Conservation (phyloP, 2,888 invertebrate genomes). For the Metacarcinus magister region DNA sequence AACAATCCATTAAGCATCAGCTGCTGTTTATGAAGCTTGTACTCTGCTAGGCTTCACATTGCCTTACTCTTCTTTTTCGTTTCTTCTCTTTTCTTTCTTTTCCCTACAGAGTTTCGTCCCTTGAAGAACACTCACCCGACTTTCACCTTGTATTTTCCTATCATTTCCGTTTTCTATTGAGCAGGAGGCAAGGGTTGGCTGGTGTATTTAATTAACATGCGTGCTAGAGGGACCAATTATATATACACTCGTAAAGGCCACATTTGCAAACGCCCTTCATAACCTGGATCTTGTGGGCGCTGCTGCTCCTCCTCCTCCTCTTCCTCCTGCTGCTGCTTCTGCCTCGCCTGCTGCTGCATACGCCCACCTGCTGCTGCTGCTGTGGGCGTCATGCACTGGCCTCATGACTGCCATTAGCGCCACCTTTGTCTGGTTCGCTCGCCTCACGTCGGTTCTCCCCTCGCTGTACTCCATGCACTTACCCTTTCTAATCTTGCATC, state of each 20-base stretch:
- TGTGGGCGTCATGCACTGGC: neutral
- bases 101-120: no score
- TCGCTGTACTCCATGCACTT: neutral
- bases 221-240: neutral
- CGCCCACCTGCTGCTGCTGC: neutral
- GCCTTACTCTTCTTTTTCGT: neutral
- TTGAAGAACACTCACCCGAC: no score
- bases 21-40: neutral
- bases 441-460: neutral
- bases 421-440: neutral
- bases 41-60: neutral
- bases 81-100: neutral
- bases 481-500: neutral
- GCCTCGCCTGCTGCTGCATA: neutral
- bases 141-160: neutral
- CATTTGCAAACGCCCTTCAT: conserved; percentile 32
- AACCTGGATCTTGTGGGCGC: neutral
- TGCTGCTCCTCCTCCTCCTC: neutral
- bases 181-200: neutral
- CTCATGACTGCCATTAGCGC: conserved; percentile 6
- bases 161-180: neutral
- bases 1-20: neutral
- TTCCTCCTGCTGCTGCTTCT: neutral
- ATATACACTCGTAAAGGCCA: neutral
- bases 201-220: neutral